These are phyloP conservation scores for Ia io DNA, from an alignment of 2,113 vertebrate species.

Conservation along the genomic window DNA sequence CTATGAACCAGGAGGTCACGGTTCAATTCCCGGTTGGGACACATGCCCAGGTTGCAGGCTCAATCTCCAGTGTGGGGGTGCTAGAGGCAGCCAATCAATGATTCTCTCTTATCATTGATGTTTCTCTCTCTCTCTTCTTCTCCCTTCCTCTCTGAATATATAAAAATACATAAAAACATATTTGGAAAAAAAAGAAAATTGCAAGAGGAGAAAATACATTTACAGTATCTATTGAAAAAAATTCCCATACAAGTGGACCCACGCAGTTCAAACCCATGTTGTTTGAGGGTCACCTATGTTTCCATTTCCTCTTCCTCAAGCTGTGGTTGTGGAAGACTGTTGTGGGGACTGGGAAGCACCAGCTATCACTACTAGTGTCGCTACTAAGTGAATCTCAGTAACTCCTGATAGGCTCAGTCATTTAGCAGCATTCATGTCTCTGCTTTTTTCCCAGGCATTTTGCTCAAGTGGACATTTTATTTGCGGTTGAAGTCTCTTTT, in stretches of 20 bases:
- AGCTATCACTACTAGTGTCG: not conserved
- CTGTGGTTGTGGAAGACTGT: not conserved
- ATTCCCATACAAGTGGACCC: not conserved
- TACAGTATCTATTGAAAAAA: not conserved
- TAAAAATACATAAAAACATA: too few relatives aligned
- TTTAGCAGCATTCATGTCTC: not conserved
- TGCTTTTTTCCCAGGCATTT: not conserved
- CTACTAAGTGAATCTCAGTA: rapidly evolving
- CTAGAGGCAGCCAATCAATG: too few relatives aligned
- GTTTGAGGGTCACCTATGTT: not conserved
- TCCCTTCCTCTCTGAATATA: too few relatives aligned
- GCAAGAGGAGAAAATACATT: not conserved
- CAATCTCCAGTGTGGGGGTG: too few relatives aligned
- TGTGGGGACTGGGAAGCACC: not conserved
- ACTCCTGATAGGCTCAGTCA: not conserved
- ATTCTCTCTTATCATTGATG: too few relatives aligned
- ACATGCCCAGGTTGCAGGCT: too few relatives aligned
- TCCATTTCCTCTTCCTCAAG: not conserved
- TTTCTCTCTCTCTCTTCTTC: too few relatives aligned
- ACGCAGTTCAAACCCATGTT: too few relatives aligned
- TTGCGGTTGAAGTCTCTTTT: not conserved
- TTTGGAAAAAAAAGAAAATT: too few relatives aligned
- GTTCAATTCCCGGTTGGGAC: too few relatives aligned
- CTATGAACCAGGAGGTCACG: too few relatives aligned
- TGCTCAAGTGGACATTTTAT: not conserved